Base-by-base conservation (phyloP, 2,113 vertebrate species). In the Tetrax tetrax region DNA sequence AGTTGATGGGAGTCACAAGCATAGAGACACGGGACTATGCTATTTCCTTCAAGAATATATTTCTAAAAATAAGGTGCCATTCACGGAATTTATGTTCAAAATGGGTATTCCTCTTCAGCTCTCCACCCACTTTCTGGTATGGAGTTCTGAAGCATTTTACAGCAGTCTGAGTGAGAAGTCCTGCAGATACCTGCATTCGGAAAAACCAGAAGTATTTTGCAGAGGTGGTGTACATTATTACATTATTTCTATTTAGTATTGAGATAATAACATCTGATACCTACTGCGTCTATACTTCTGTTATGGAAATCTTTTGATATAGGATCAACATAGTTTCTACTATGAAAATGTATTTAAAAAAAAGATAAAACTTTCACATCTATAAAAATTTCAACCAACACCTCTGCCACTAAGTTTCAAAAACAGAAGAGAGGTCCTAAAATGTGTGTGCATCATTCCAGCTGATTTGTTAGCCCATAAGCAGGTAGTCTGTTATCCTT, bases 71-170 rank as follows among this genome's bases (percentile, higher is more conserved):
- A 15, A 3, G 20, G 5, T 37, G 53, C 45, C 24, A 4, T 69
- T 83, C 33, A 24, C 2, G 5, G 23, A 53, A 41, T 38, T 70
- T 31, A 11, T 17, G 10, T 69, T 66, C 53, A 35, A 28, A 60
- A 35, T 5, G 29, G 17, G 9, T 7, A 10, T 56, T 69, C 77
- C 37, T 57, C 14, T 56, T 35, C 38, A 43, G 50, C 17, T 90
- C 66, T 41, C 1, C 3, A 3, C 3, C 2, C 15, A 4, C 29
- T 33, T 27, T 14, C 43, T 56, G 33, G 4, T 38, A 3, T 20
- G 37, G 38, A 43, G 37, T 35, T 53, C 7, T 4, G 21, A 41
- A 28, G 54, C 31, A 5, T 35, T 78, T 59, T 38, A 13, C 14
- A 45, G 21, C n/a, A 64, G 21, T 31, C 15, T 24, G 64, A 41